Conservation (phyloP, 2,888 invertebrate genomes). For the Malachius bipustulatus region DNA sequence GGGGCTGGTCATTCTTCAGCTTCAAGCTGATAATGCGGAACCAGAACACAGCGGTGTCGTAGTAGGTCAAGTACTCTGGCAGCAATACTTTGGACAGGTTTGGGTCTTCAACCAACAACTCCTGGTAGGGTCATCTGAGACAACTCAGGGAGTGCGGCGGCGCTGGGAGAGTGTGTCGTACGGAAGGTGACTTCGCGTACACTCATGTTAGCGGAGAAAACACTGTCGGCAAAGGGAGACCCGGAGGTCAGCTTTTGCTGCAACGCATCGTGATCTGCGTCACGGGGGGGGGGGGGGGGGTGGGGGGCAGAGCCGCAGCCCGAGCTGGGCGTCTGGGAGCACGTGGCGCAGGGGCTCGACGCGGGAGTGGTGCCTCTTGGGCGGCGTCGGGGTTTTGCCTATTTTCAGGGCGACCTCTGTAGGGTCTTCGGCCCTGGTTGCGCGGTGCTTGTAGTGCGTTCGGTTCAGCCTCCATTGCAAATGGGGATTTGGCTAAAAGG, state of each 20-base stretch:
- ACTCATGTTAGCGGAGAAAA: background rate
- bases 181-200: slow-evolving; percentile 9
- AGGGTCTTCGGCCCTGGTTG: no score
- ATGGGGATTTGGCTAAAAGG: no score
- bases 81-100: slow-evolving; percentile 9
- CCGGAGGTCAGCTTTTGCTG: background rate
- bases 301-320: no score
- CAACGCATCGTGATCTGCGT: no score
- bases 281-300: no score
- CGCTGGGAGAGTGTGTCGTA: slow-evolving; percentile 9
- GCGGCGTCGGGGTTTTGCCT: no score
- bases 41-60: slow-evolving; percentile 13
- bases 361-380: no score
- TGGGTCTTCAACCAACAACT: slow-evolving; percentile 13
- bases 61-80: slow-evolving; percentile 13
- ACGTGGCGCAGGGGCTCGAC: no score
- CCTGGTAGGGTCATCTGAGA: slow-evolving; percentile 8
- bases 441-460: no score
- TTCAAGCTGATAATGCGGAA: slow-evolving; percentile 12
- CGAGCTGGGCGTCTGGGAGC: no score
- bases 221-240: background rate
- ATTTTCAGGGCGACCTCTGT: no score
- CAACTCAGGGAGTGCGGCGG: slow-evolving; percentile 11
- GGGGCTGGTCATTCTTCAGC: slow-evolving; percentile 11
- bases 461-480: no score